Base-by-base conservation (phyloP, 1,140 invertebrate species). In the Drosophila athabasca region DNA sequence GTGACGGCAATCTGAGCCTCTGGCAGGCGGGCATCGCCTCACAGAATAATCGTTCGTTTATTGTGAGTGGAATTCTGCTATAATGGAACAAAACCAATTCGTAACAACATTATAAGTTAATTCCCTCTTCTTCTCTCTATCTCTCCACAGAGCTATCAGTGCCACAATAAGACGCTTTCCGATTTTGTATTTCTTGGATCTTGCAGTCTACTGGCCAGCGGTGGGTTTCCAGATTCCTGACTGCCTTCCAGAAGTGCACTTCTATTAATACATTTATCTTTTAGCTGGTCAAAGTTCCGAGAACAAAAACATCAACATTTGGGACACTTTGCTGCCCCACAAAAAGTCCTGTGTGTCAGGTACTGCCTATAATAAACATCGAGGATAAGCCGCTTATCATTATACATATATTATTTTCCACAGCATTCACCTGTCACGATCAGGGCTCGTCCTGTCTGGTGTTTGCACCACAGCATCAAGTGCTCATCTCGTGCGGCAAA, bases 151-250 rank as follows among this genome's bases (percentile, higher is more conserved):
- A 99, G 95, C 76, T 95, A 98, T 77, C 96, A 97, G 91, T 99
- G 98, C 92, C 98, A 99, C 92, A 98, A 96, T 92, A 99, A 99
- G 94, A 96, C 97, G 57, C 98, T 98, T 26, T 96, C 97, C 82
- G 99, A 99, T 93, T 99, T 99, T 91, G 97, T 98, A 39, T 99
- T 99, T 93, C 94, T 99, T 29, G 98, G 98, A 53, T 99, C 98
- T 4, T 99, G 98, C 91, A 99, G 98, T 94, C 94, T 99, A 74
- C 94, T 99, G 45, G 98, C 98, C n/a, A 99, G 98, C 62, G 94
- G 94, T 94, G 88, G 91, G 62, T 76, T 43, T 22, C 9, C 8
- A 17, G 39, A 29, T 26, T 26, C 0, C 1, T 49, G 2, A 15
- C 8, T 41, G 11, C 1, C 41, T 19, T n/a, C 2, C 29, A 31